These are phyloP conservation scores for Uloborus plumipes DNA, from an alignment of 2,888 invertebrate genomes.

Conservation along the genomic window DNA sequence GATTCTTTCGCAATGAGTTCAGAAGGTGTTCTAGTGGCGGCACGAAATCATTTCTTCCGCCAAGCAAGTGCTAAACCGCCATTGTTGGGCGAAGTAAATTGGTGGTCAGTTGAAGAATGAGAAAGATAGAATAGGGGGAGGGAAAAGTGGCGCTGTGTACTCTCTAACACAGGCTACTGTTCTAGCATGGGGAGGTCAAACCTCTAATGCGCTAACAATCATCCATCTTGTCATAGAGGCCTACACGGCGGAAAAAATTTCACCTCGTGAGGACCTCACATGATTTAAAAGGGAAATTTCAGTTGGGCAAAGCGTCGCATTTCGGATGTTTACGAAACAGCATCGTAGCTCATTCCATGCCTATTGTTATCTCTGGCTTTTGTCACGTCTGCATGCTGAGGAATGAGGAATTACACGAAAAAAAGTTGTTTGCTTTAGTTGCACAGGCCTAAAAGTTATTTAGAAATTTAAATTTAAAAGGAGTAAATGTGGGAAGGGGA, in stretches of 20 bases:
- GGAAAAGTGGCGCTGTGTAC: conserved; percentile 9
- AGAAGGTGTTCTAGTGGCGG: too few species aligned
- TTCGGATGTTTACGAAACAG: conserved; percentile 14
- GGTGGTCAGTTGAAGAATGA: conserved; percentile 20
- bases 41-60: background rate
- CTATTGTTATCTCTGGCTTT: background rate
- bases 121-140: background rate
- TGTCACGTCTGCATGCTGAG: too few species aligned
- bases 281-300: conserved; percentile 17
- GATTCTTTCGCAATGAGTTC: too few species aligned
- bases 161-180: conserved; percentile 14
- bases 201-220: conserved; percentile 17
- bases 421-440: too few species aligned
- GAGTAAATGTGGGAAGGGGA: too few species aligned
- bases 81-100: background rate
- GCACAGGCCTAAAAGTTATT: too few species aligned
- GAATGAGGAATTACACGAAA: too few species aligned
- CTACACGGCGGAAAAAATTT: conserved; percentile 16
- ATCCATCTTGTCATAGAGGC: conserved; percentile 35
- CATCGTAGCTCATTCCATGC: conserved; percentile 4
- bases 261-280: conserved; percentile 13
- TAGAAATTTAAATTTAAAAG: too few species aligned
- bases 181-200: conserved; percentile 22
- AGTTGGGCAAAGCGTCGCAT: background rate
- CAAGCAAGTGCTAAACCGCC: conserved; percentile 15